phyloP scores from a whole-genome alignment of 2,797 vertebrate genomes.

The Aldrovandia affinis region DNA sequence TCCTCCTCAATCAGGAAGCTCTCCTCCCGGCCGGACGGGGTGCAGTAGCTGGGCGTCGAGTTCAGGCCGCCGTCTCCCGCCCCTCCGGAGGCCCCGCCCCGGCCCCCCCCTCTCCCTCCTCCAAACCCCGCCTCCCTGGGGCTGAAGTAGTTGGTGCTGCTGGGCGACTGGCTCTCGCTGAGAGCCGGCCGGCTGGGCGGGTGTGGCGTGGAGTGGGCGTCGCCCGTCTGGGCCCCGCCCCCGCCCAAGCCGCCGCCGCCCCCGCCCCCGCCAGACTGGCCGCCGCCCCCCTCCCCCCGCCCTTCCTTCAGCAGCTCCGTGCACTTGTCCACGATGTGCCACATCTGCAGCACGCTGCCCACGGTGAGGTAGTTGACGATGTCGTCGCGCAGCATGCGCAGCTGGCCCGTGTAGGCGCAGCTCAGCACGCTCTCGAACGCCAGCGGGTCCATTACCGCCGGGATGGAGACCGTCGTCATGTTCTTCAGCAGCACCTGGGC shows the following conservation, averaged over 20 bases:
- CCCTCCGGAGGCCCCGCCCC: conserved; percentile 69
- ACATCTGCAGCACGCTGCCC: conserved; percentile 96
- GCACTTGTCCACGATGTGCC: conserved; percentile 96
- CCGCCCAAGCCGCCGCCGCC: conserved; percentile 28
- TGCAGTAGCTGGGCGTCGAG: conserved; percentile 86
- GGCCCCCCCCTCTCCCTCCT: conserved; percentile 50
- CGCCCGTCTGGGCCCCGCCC: conserved; percentile 48
- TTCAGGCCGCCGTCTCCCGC: conserved; percentile 71
- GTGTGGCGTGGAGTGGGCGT: conserved; percentile 49
- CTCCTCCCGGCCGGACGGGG: conserved; percentile 81
- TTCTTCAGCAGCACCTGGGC: conserved; percentile 86
- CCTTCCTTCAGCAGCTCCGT: conserved; percentile 87
- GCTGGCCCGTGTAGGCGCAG: conserved; percentile 88
- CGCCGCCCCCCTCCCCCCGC: conserved; percentile 40
- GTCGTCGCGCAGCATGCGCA: conserved; percentile 85
- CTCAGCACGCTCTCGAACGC: conserved; percentile 90
- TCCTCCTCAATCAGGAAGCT: conserved; percentile 72
- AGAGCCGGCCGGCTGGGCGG: conserved; percentile 61
- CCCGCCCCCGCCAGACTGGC: conserved; percentile 17
- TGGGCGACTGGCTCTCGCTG: conserved; percentile 89
- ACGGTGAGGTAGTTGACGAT: conserved; percentile 93
- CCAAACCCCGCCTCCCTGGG: conserved; percentile 74
- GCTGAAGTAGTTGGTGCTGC: conserved; percentile 94
- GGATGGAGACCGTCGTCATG: conserved; percentile 87
- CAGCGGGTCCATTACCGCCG: conserved; percentile 86